Base-by-base conservation (phyloP, 2,113 vertebrate genomes). In the Plectropomus leopardus region DNA sequence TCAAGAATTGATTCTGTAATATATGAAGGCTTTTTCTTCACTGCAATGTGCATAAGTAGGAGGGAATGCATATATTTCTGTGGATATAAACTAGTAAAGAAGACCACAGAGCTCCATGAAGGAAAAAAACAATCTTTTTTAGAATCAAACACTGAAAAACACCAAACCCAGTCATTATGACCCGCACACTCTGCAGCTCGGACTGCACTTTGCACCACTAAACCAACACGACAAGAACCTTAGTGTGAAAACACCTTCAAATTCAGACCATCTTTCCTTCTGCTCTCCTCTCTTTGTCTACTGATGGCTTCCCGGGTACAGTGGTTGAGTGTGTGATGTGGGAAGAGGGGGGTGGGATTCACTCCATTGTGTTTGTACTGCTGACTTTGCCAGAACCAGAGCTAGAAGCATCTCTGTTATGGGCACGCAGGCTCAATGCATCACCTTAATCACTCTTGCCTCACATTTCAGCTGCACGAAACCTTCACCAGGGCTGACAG, bases 391-490 rank as follows among this genome's bases (percentile, higher is more conserved):
- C 73, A 67, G 76, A 85, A 64, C 65, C 68, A 50, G 36, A 58
- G 79, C 77, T 19, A 51, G 44, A 61, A 80, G 82, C 82, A 60
- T 86, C 89, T 82, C 58, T 78, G 84, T 85, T 85, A 74, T 59
- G 78, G 75, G 71, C 72, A 68, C 81, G 59, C 48, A 5, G 77
- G 61, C 79, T 85, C 85, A 84, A 80, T 93, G 89, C 82, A 86
- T 94, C 91, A 93, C 92, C 92, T 92, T 92, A 89, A 93, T 87
- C 84, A 86, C 82, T 85, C 84, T 71, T 42, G 78, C 86, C 87
- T 93, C 91, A 82, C 85, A 90, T 88, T 78, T 92, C 83, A 87
- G 78, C 78, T 42, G 82, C 79, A 64, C 53, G 84, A 88, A 90
- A 88, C 83, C 83, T 84, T 91, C 89, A 81, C 26, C 32, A 7